A percentile compares a stretch with the other conserved stretches of the same genome.
These are phyloP conservation scores for Micromesistius poutassou DNA, from an alignment of 2,797 vertebrate genomes.

Conservation along the genomic window DNA sequence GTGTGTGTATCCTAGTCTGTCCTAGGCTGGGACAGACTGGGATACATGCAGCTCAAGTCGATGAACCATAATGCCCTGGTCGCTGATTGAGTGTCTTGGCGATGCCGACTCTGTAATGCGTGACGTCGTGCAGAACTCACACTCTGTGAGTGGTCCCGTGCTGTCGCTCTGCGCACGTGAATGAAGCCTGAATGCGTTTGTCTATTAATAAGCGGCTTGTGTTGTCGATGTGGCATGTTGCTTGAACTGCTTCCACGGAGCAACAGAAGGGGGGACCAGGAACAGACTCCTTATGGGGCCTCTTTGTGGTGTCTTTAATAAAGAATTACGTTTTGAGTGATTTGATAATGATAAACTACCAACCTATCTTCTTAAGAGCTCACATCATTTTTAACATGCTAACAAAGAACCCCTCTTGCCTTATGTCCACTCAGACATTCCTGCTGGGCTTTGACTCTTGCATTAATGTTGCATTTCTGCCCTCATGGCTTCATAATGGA, in stretches of 20 bases:
- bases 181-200: slow-evolving; percentile 19
- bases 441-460: neutral
- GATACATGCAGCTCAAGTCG: no score
- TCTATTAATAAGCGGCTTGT: slow-evolving; percentile 31
- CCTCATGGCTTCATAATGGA: neutral
- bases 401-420: neutral
- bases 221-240: slow-evolving; percentile 25
- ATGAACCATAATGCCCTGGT: neutral
- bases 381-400: neutral
- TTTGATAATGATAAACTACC: neutral
- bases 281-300: slow-evolving; percentile 55
- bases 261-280: slow-evolving; percentile 39
- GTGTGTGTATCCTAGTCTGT: slow-evolving; percentile 2
- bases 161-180: slow-evolving; percentile 13
- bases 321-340: neutral
- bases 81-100: slow-evolving; percentile 82
- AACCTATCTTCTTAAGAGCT: neutral
- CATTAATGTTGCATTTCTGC: neutral
- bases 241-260: slow-evolving; percentile 50
- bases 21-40: neutral
- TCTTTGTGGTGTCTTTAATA: slow-evolving; percentile 25
- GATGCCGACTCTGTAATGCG: slow-evolving; percentile 42
- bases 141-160: no score
- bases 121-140: slow-evolving; percentile 34
- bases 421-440: neutral